Conservation (phyloP, 2,113 vertebrate genomes). For the Myotis davidii region DNA sequence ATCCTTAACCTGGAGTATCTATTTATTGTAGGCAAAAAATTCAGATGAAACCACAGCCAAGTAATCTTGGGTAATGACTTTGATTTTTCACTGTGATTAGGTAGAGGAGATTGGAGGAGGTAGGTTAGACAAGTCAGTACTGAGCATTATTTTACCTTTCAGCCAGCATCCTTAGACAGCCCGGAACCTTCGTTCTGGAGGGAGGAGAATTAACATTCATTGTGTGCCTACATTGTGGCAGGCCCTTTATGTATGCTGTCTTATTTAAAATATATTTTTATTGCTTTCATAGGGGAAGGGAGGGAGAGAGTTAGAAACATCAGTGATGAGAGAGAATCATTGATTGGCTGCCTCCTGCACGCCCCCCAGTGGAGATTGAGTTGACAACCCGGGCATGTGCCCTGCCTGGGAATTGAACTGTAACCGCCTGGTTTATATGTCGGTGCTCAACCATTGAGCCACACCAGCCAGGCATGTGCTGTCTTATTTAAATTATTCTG, state of each 20-base stretch:
- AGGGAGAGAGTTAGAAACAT: background rate
- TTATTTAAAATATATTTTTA: background rate
- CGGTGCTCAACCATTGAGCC: background rate
- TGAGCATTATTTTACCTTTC: conserved; percentile 6
- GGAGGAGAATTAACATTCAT: conserved; percentile 15
- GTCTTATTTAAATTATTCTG: background rate
- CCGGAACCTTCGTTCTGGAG: conserved; percentile 19
- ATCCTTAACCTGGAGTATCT: background rate
- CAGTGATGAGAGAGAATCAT: background rate
- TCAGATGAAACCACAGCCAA: background rate
- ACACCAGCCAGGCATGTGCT: background rate
- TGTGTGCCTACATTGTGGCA: background rate
- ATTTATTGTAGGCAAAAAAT: background rate
- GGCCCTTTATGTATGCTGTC: background rate
- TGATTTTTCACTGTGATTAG: conserved; percentile 26
- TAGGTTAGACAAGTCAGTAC: background rate
- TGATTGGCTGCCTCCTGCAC: background rate
- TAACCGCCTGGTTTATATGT: background rate
- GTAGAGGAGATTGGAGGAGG: background rate
- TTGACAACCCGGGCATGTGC: background rate
- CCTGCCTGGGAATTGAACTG: background rate
- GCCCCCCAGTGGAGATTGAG: background rate
- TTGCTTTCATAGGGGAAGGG: background rate
- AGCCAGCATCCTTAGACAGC: background rate
- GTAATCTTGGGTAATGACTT: background rate